Conservation (phyloP, 1,140 invertebrate genomes). For the Thaumetopoea pityocampa region DNA sequence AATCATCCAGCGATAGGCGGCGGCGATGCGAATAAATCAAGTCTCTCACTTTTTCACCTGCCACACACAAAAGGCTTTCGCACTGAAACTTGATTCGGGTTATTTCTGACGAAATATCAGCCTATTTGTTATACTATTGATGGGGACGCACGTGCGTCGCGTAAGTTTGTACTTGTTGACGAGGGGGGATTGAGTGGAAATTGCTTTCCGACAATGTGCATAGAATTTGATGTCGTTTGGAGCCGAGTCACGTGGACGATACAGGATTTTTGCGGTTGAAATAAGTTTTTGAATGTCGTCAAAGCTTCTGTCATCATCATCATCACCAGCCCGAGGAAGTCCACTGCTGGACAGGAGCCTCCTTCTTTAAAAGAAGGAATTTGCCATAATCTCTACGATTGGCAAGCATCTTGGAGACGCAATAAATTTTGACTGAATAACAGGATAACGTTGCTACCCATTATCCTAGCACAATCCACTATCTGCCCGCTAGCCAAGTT, state of each 20-base stretch:
- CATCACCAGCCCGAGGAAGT: no score
- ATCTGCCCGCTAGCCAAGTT: no score
- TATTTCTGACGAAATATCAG: conserved; percentile 75
- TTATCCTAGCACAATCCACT: no score
- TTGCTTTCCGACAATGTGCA: conserved; percentile 62
- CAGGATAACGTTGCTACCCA: no score
- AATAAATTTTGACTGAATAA: no score
- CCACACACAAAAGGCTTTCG: conserved; percentile 73
- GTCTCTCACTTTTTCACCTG: conserved; percentile 74
- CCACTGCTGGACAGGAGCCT: no score
- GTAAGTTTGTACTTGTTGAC: conserved; percentile 70
- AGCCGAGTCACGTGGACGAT: conserved; percentile 6
- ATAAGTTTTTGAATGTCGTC: no score
- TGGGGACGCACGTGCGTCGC: conserved; percentile 64
- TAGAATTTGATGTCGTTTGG: conserved; percentile 57
- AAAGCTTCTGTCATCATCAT: no score
- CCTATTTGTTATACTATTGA: conserved; percentile 75
- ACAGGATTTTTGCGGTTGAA: conserved; percentile 10
- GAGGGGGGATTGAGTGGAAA: conserved; percentile 67
- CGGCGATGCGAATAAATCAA: conserved; percentile 72
- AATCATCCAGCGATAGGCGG: conserved; percentile 68
- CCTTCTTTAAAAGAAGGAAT: no score
- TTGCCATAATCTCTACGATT: no score
- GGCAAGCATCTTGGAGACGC: no score
- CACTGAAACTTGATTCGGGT: conserved; percentile 74